These are phyloP conservation scores for Leptothorax acervorum DNA, from an alignment of 2,888 invertebrate species.

Conservation along the genomic window DNA sequence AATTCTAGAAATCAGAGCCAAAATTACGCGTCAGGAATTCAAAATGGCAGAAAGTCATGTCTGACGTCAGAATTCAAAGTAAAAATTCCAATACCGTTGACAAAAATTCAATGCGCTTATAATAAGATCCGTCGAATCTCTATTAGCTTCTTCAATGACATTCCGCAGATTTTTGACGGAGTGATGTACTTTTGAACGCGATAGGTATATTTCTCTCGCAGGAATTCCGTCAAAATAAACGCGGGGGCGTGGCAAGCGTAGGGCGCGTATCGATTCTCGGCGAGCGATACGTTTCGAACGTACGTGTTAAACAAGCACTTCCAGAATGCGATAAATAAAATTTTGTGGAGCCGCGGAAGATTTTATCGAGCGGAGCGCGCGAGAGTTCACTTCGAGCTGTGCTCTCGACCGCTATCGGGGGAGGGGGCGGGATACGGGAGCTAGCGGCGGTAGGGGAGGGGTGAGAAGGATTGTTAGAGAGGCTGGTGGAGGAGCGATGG, in stretches of 20 bases:
- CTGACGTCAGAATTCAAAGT: neutral
- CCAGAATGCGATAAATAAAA: slow-evolving; percentile 62
- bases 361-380: slow-evolving; percentile 62
- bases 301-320: slow-evolving; percentile 48
- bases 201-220: neutral
- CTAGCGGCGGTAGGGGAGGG: neutral
- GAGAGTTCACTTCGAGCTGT: neutral
- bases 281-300: slow-evolving; percentile 40
- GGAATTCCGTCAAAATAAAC: slow-evolving; percentile 50
- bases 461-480: slow-evolving; percentile 22
- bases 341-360: slow-evolving; percentile 56
- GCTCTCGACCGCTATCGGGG: slow-evolving; percentile 25
- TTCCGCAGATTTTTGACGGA: neutral
- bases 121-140: neutral
- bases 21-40: neutral
- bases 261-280: slow-evolving; percentile 43
- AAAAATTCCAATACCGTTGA: neutral
- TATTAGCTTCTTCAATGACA: neutral
- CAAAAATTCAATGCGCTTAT: neutral
- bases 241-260: slow-evolving; percentile 35
- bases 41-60: neutral
- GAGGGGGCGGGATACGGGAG: neutral
- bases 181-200: neutral
- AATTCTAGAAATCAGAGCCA: neutral
- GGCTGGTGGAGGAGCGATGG: slow-evolving; percentile 17